Base-by-base conservation (phyloP, 2,113 vertebrate genomes). In the Takifugu bimaculatus region DNA sequence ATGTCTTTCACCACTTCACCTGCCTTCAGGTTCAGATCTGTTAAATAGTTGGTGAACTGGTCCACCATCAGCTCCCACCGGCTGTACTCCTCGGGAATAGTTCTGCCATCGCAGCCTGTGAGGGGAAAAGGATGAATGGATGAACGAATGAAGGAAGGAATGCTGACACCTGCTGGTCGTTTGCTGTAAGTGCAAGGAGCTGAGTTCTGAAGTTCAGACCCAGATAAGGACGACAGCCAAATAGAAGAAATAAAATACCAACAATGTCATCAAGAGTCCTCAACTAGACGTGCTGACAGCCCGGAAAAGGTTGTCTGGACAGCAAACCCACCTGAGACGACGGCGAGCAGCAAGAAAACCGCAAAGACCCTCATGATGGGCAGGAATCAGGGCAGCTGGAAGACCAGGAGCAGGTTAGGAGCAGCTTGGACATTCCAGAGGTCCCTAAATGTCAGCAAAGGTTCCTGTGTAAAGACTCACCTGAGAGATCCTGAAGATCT, bases 351-450 rank as follows among this genome's bases (percentile, higher is more conserved):
- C 7, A 87, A 12, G 55, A 91, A 52, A 5, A 89, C 76, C 32
- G 77, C 80, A 26, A 85, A 67, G 29, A 63, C 47, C 77, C 56
- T 90, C 91, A 92, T 92, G 83, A 58, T 89, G 83, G 44, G 13
- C 48, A 54, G 45, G 45, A 4, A 44, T 0, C 14, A 53, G 62
- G 47, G 74, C 60, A 81, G 50, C 86, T 90, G 82, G 13, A 32
- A 32, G 29, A 6, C 29, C 29, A 32, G 29, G 3, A 32, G 29
- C 29, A 20, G 20, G 29, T 32, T 5, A 32, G 29, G 1, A 32
- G 7, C 29, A 32, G 29, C 3, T 29, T 5, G 5, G 3, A 29
- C 28, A 29, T 29, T 3, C 28, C 3, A 9, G 42, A 43, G 12
- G 10, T 4, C 2, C 42, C 42, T 13, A 9, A 20, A 43, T 43